Conservation (phyloP, 2,113 vertebrate species). For the Festucalex cinctus region DNA sequence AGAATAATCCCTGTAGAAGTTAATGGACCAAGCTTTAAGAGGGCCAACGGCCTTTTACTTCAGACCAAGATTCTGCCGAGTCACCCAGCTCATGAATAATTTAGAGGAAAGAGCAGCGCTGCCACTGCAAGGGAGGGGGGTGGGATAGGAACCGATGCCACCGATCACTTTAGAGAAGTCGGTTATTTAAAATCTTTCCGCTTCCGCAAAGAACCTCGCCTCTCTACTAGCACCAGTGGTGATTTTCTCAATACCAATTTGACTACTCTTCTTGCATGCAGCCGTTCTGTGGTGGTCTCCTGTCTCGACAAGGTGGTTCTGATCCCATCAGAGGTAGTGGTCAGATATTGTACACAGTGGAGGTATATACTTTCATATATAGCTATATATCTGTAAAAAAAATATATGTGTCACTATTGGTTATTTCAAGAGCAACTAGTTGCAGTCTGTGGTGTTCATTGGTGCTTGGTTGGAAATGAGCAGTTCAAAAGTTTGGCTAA, state of each 20-base stretch:
- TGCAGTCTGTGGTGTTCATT: conserved; percentile 45
- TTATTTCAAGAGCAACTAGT: conserved; percentile 60
- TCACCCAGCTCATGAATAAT: conserved; percentile 61
- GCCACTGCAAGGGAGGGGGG: conserved; percentile 40
- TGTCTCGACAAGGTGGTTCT: conserved; percentile 56
- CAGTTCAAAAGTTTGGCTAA: conserved; percentile 41
- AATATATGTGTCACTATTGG: conserved; percentile 61
- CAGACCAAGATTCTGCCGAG: conserved; percentile 63
- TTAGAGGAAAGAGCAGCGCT: conserved; percentile 60
- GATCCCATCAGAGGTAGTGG: conserved; percentile 51
- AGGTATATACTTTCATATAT: conserved; percentile 71
- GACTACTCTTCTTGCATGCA: conserved; percentile 68
- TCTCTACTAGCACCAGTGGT: conserved; percentile 42
- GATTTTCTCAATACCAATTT: conserved; percentile 52
- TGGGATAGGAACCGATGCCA: conserved; percentile 35
- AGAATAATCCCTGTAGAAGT: conserved; percentile 77
- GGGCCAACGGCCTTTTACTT: conserved; percentile 71
- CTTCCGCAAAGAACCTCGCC: conserved; percentile 38
- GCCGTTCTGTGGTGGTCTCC: conserved; percentile 60
- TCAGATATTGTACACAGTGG: conserved; percentile 69
- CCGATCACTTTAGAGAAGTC: conserved; percentile 48
- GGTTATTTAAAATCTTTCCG: conserved; percentile 43
- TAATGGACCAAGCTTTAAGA: conserved; percentile 77
- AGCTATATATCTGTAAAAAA: conserved; percentile 66
- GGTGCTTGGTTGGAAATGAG: conserved; percentile 53